Percentiles rank a stretch among this genome's conserved stretches.
These are phyloP conservation scores for Amiota communis DNA, from an alignment of 2,888 invertebrate species.

Conservation along the genomic window DNA sequence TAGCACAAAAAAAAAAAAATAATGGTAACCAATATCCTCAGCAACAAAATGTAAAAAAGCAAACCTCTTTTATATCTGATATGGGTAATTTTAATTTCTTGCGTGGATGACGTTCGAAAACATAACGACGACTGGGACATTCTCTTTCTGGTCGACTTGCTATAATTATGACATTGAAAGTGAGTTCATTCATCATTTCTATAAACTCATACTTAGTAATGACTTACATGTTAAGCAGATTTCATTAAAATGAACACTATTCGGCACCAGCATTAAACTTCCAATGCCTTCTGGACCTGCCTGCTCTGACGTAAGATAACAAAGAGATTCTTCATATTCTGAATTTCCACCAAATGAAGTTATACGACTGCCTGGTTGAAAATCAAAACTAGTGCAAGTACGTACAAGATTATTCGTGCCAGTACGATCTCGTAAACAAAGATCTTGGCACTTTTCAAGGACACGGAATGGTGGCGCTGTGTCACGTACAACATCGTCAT, in stretches of 20 bases:
- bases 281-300: constrained; percentile 92
- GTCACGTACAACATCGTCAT: constrained; percentile 90
- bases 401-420: constrained; percentile 86
- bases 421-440: constrained; percentile 86
- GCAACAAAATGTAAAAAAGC: not conserved
- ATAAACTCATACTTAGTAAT: not conserved
- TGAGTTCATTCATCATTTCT: not conserved
- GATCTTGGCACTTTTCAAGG: constrained; percentile 89
- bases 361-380: constrained; percentile 89
- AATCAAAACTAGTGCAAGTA: constrained; percentile 91
- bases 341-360: constrained; percentile 86
- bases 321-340: constrained; percentile 91
- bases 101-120: constrained; percentile 89
- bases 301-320: constrained; percentile 88
- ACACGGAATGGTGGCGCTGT: constrained; percentile 90
- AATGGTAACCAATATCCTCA: too few relatives aligned
- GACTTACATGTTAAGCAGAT: constrained; percentile 91
- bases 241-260: constrained; percentile 92
- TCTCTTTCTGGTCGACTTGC: constrained; percentile 90
- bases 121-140: constrained; percentile 90
- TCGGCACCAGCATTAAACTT: constrained; percentile 89
- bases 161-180: constrained; percentile 60
- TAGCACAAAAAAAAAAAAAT: constrained; percentile 19
- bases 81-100: constrained; percentile 87
- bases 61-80: constrained; percentile 87